Base-by-base conservation (phyloP, 2,797 vertebrate species). In the Chaenodraco wilsoni region DNA sequence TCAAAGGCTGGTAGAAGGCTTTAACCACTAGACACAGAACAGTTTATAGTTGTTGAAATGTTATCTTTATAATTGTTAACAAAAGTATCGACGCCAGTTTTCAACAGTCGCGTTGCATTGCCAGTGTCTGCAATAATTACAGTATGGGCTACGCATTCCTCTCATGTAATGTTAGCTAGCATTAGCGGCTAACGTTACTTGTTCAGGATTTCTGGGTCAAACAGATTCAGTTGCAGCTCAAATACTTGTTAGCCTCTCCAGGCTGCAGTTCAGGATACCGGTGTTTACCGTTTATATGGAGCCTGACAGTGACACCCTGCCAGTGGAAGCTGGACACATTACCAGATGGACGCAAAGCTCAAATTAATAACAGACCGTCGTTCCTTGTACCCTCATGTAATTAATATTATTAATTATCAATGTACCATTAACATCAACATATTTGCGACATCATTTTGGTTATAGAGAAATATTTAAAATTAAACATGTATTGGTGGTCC, bases 171-270 rank as follows among this genome's bases (percentile, higher is more conserved):
- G 65, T 43, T 52, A 19, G 84, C 83, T 81, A 84, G 56, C 81
- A 46, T 77, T 78, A 78, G 84, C 80, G 59, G 85, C 89, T 83
- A 86, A 58, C 52, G 56, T 78, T 78, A 77, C 73, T 82, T 77
- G 82, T 72, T 61, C 68, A 67, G 62, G 70, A 76, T 88, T 90
- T 91, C 83, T 92, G 88, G 89, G 89, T 93, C 88, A 93, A 83
- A 84, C 80, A 79, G 87, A 91, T 93, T 83, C 78, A 77, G 87
- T 93, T 92, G 84, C 92, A 88, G 76, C 80, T 84, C 75, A 79
- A 76, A 87, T 91, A 81, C 55, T 76, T 70, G 69, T 64, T 74
- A 14, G 51, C 78, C 80, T 82, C 67, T 44, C 69, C 82, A 83
- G 88, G 77, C 74, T 63, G 3, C 65, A 72, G 52, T 65, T 74